These are phyloP conservation scores for Phrynocephalus forsythii DNA, from an alignment of 2,797 vertebrate species.

Conservation along the genomic window DNA sequence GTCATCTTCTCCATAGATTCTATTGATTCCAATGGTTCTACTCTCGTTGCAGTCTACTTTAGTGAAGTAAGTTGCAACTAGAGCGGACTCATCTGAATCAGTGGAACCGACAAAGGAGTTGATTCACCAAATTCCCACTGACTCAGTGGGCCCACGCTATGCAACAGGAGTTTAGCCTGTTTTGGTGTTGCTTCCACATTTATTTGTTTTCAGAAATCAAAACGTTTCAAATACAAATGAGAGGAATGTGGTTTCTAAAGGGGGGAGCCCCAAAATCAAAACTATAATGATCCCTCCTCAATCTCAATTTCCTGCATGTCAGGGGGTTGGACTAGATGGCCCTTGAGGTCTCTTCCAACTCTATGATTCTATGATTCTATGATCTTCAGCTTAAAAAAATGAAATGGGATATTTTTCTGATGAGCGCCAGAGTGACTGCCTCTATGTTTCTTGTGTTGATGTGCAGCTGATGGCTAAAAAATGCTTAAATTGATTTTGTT, in stretches of 20 bases:
- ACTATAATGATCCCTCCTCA: background rate
- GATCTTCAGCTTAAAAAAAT: constrained; percentile 54
- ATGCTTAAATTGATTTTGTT: constrained; percentile 80
- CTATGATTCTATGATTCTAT: too few relatives aligned
- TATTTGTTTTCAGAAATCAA: constrained; percentile 59
- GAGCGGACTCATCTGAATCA: too few relatives aligned
- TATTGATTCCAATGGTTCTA: too few relatives aligned
- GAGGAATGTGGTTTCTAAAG: constrained; percentile 51
- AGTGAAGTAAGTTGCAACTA: too few relatives aligned
- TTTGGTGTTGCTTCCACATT: constrained; percentile 36
- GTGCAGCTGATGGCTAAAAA: constrained; percentile 77
- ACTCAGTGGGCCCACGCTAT: too few relatives aligned
- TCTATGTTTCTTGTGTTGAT: constrained; percentile 73
- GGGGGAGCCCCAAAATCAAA: constrained; percentile 38
- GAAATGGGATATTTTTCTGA: constrained; percentile 63
- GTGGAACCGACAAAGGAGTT: too few relatives aligned
- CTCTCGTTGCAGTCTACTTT: too few relatives aligned
- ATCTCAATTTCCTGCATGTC: background rate
- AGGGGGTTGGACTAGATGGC: too few relatives aligned
- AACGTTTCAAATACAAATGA: constrained; percentile 52
- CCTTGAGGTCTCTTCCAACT: too few relatives aligned
- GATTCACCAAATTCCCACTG: too few relatives aligned
- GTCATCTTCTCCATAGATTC: too few relatives aligned
- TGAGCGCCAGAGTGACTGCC: constrained; percentile 66
- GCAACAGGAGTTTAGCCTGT: too few relatives aligned